These are phyloP conservation scores for Drosophila multiciliata DNA, from an alignment of 2,888 invertebrate genomes.

Conservation along the genomic window DNA sequence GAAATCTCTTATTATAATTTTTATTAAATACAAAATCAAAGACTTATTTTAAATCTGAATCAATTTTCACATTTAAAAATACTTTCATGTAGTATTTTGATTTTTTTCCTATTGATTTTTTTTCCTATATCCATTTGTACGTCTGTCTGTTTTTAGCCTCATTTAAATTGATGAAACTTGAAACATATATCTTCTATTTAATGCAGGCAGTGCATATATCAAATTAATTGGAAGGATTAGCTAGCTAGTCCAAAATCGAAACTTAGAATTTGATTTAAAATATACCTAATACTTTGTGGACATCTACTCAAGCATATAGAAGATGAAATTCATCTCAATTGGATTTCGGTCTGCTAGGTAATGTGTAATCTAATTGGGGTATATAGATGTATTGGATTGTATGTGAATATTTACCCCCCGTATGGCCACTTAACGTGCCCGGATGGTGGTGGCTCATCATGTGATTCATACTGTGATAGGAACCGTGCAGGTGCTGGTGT, in stretches of 20 bases:
- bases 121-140: not conserved
- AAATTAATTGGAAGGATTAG: not conserved
- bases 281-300: not conserved
- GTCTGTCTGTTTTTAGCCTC: not conserved
- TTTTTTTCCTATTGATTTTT: not conserved
- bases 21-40: not conserved
- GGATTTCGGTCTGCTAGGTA: not conserved
- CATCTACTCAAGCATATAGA: not conserved
- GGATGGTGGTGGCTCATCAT: constrained; percentile 93
- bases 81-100: not conserved
- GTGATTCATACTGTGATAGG: constrained; percentile 92
- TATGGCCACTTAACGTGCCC: constrained; percentile 87
- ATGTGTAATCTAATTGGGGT: not conserved
- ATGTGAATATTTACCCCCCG: constrained; percentile 86
- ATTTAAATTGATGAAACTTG: not conserved
- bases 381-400: not conserved
- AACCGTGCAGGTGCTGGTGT: constrained; percentile 92
- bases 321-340: not conserved
- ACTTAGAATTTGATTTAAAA: too few species aligned
- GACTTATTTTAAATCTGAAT: not conserved
- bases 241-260: too few species aligned
- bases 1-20: not conserved
- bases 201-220: not conserved
- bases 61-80: too few species aligned
- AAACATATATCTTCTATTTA: not conserved